Conservation (phyloP, 2,797 vertebrate genomes). For the Kryptopterus vitreolus region DNA sequence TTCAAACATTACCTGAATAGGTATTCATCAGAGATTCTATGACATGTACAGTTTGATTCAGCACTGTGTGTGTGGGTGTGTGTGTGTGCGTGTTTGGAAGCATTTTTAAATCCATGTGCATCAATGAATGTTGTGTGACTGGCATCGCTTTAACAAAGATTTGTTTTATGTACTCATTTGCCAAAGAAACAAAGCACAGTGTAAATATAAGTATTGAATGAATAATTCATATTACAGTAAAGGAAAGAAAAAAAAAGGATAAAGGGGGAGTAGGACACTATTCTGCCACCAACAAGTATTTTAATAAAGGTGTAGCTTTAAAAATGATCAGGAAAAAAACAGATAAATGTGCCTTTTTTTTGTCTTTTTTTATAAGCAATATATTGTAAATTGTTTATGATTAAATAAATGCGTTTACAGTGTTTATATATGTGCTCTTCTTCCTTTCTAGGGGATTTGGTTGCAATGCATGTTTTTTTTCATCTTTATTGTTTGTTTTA, state of each 20-base stretch:
- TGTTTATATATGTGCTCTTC: slow-evolving; percentile 43
- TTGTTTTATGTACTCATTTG: slow-evolving; percentile 53
- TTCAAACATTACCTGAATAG: slow-evolving; percentile 49
- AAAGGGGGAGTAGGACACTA: slow-evolving; percentile 54
- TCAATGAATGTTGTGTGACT: slow-evolving; percentile 26
- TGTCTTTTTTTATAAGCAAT: slow-evolving; percentile 69
- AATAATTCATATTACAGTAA: slow-evolving; percentile 50
- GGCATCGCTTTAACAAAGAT: slow-evolving; percentile 30
- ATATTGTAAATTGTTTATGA: slow-evolving; percentile 73
- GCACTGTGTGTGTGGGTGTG: slow-evolving; percentile 48
- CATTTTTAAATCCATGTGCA: slow-evolving; percentile 19
- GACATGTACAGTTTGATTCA: slow-evolving; percentile 44
- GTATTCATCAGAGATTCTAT: slow-evolving; percentile 55
- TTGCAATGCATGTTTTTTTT: neutral
- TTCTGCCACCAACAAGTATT: slow-evolving; percentile 54
- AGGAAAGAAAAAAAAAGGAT: slow-evolving; percentile 56
- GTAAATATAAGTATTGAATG: slow-evolving; percentile 61
- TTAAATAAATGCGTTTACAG: slow-evolving; percentile 72
- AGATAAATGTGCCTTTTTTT: slow-evolving; percentile 54
- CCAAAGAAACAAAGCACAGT: slow-evolving; percentile 63
- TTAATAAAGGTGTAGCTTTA: slow-evolving; percentile 56
- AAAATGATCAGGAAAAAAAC: slow-evolving; percentile 44
- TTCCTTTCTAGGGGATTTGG: neutral
- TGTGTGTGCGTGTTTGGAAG: slow-evolving; percentile 34
- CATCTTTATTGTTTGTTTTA: neutral